A percentile compares a stretch with the other conserved stretches of the same genome.
phyloP scores from a whole-genome alignment of 1,140 invertebrate genomes.

The Diprion similis region DNA sequence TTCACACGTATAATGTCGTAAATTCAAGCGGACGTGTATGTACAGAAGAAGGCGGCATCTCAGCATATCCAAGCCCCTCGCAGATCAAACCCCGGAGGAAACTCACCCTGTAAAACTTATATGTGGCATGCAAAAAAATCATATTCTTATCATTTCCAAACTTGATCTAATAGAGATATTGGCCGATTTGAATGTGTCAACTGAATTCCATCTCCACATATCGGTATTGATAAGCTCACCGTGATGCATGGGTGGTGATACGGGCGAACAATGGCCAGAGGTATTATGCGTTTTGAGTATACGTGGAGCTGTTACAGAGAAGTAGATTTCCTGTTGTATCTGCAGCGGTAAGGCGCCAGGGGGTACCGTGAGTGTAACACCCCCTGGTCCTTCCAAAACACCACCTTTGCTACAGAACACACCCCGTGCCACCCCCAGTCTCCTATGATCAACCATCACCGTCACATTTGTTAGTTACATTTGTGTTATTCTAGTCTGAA shows the following conservation, averaged over 20 bases:
- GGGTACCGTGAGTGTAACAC: slow-evolving; percentile 88
- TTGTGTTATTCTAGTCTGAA: slow-evolving; percentile 10
- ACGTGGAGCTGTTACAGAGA: slow-evolving; percentile 84
- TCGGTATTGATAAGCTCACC: slow-evolving; percentile 42
- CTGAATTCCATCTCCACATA: slow-evolving; percentile 25
- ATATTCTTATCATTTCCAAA: too few species aligned
- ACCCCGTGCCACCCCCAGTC: slow-evolving; percentile 67
- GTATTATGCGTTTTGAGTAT: slow-evolving; percentile 67
- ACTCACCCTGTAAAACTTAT: too few species aligned
- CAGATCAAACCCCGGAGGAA: too few species aligned
- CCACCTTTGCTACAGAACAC: slow-evolving; percentile 82
- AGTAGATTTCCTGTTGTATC: slow-evolving; percentile 90
- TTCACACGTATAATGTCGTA: too few species aligned
- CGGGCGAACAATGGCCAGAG: slow-evolving; percentile 47
- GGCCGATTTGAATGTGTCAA: not conserved
- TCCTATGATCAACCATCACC: slow-evolving; percentile 47
- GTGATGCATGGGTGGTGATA: slow-evolving; percentile 54
- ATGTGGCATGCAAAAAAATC: too few species aligned
- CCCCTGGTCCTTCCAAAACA: slow-evolving; percentile 84
- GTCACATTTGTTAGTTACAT: slow-evolving; percentile 28
- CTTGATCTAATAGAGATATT: too few species aligned
- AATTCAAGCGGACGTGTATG: too few species aligned
- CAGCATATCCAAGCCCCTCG: too few species aligned
- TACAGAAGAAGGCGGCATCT: too few species aligned
- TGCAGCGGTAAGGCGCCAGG: slow-evolving; percentile 83